phyloP scores from a whole-genome alignment of 2,888 invertebrate genomes.

The Sesia bembeciformis region DNA sequence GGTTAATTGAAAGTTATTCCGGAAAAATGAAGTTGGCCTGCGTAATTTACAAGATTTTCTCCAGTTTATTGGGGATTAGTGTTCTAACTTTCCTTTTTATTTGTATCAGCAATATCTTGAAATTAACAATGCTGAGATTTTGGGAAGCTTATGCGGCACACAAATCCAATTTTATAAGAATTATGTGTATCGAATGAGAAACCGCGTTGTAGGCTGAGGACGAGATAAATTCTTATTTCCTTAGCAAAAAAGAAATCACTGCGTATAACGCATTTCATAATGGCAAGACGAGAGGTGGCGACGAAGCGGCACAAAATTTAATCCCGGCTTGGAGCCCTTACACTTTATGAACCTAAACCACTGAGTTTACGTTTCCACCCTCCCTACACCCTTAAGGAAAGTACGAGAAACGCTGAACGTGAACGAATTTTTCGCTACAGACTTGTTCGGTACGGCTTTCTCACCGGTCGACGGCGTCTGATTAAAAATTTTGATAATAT shows the following conservation, averaged over 20 bases:
- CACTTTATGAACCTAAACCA: constrained; percentile 8
- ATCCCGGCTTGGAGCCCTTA: constrained; percentile 13
- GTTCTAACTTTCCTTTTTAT: constrained; percentile 2
- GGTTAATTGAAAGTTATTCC: constrained; percentile 31
- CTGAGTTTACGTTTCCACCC: constrained; percentile 6
- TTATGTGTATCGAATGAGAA: constrained; percentile 17
- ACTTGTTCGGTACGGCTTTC: not conserved
- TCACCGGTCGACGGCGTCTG: not conserved
- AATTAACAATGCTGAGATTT: constrained; percentile 13
- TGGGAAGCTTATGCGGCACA: constrained; percentile 12
- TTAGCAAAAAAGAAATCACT: constrained; percentile 22
- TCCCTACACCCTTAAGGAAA: constrained; percentile 1
- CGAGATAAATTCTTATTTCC: constrained; percentile 25
- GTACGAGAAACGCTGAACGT: not conserved
- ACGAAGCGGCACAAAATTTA: constrained; percentile 26
- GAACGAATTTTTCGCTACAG: not conserved
- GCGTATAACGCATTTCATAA: constrained; percentile 26
- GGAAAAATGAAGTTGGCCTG: not conserved
- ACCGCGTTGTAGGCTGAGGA: constrained; percentile 19
- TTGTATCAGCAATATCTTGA: not conserved
- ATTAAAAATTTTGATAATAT: not conserved
- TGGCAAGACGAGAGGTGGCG: constrained; percentile 14
- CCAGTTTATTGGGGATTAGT: constrained; percentile 10
- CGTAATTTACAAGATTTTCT: constrained; percentile 13
- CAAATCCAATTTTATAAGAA: constrained; percentile 30